Conservation (phyloP, 2,113 vertebrate species). For the Oreochromis spilurus region DNA sequence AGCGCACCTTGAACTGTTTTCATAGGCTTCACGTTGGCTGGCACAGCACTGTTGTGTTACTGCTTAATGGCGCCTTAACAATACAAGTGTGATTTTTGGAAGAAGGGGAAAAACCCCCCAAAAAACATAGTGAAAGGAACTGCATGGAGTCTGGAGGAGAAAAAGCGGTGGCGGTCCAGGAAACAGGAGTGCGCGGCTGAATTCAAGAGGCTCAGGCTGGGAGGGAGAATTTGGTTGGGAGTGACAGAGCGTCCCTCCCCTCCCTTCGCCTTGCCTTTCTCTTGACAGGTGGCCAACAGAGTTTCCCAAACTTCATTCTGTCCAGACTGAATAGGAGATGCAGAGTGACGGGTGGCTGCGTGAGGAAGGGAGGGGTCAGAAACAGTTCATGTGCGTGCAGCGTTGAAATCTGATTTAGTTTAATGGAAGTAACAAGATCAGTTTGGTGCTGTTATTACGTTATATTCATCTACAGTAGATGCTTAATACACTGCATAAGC, state of each 20-base stretch:
- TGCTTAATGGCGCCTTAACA: not conserved
- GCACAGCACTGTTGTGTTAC: not conserved
- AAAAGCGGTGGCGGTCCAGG: not conserved
- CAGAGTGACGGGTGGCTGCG: not conserved
- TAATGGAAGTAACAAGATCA: not conserved
- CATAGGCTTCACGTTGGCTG: not conserved
- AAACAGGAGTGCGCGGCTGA: constrained; percentile 8
- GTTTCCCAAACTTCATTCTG: constrained; percentile 52
- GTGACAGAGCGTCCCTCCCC: not conserved
- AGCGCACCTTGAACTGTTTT: not conserved
- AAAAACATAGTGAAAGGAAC: not conserved
- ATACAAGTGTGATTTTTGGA: not conserved
- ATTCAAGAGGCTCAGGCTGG: not conserved
- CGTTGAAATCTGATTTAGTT: not conserved
- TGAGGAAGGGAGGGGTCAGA: not conserved
- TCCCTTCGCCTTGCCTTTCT: not conserved
- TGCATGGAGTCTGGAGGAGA: not conserved
- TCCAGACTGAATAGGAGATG: constrained; percentile 38
- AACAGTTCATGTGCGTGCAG: not conserved
- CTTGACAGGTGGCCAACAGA: constrained; percentile 54
- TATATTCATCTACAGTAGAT: not conserved
- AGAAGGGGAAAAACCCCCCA: not conserved
- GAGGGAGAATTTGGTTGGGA: not conserved
- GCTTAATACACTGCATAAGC: not conserved
- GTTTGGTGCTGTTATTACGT: not conserved